phyloP scores from a whole-genome alignment of 2,113 vertebrate species.

The Ploceus nigricollis region DNA sequence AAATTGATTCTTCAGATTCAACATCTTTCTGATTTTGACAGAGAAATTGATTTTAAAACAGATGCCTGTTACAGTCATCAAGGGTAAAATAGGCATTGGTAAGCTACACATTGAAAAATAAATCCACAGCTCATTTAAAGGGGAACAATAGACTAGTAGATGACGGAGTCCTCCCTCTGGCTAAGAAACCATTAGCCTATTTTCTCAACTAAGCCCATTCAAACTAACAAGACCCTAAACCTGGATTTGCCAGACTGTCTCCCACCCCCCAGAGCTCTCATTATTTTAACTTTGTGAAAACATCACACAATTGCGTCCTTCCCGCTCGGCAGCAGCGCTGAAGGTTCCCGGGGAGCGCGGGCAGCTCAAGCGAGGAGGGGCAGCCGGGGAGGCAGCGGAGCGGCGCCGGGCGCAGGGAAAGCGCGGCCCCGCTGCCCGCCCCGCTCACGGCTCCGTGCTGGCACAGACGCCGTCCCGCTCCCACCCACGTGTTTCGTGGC shows the following conservation, averaged over 20 bases:
- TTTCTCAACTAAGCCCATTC: neutral
- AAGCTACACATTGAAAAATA: neutral
- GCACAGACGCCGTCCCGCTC: neutral
- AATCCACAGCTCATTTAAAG: slow-evolving; percentile 27
- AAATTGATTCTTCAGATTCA: neutral
- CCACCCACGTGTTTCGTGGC: slow-evolving; percentile 65
- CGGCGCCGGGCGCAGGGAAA: neutral
- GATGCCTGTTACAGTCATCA: neutral
- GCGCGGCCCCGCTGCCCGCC: neutral
- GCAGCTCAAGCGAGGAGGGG: neutral
- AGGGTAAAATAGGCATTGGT: neutral
- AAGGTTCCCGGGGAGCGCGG: neutral
- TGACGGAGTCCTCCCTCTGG: slow-evolving; percentile 36
- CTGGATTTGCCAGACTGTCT: neutral
- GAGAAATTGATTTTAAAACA: neutral
- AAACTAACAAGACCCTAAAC: neutral
- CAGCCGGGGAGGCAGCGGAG: neutral
- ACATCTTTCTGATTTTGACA: neutral
- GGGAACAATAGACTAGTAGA: slow-evolving; percentile 37
- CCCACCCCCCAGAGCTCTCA: neutral
- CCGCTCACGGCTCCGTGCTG: neutral
- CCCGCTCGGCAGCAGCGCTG: neutral
- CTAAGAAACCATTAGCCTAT: slow-evolving; percentile 49
- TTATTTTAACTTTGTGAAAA: neutral
- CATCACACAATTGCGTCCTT: neutral